Evolutionary conservation across 2,113 vertebrate genomes (phyloP).

Genomic region (Ammodramus savannarum): DNA sequence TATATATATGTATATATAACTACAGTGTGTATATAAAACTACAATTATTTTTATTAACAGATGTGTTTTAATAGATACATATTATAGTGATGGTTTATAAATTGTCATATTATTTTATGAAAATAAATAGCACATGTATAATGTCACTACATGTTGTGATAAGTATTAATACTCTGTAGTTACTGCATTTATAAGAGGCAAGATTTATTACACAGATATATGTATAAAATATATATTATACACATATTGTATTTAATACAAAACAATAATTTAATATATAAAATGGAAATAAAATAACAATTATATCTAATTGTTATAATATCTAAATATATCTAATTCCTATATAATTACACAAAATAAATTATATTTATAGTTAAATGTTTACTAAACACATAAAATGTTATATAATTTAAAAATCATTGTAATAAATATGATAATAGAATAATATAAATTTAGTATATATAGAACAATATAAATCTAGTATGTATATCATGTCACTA

Average conservation of each 20-base stretch:
- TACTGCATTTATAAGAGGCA: not conserved
- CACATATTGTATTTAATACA: not conserved
- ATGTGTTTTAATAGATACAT: not conserved
- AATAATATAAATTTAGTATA: not conserved
- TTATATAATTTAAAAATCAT: not conserved
- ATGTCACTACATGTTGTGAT: not conserved
- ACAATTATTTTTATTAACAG: not conserved
- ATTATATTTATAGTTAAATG: not conserved
- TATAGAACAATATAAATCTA: not conserved
- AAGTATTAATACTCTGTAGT: not conserved
- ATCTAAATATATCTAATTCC: too few relatives aligned
- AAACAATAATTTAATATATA: not conserved
- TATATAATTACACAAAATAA: not conserved
- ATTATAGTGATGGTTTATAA: not conserved
- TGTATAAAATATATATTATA: not conserved
- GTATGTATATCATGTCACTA: not conserved
- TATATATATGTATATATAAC: too few relatives aligned
- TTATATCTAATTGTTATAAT: too few relatives aligned
- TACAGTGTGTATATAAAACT: not conserved
- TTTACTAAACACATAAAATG: not conserved
- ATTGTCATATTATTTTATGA: not conserved
- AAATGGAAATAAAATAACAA: not conserved
- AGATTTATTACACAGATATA: not conserved
- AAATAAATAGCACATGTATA: not conserved
- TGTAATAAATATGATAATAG: not conserved